Evolutionary conservation across 2,113 vertebrate genomes (phyloP), one percentile per base, ranked within the genome.

Genomic region (Speoplatyrhinus poulsoni): DNA sequence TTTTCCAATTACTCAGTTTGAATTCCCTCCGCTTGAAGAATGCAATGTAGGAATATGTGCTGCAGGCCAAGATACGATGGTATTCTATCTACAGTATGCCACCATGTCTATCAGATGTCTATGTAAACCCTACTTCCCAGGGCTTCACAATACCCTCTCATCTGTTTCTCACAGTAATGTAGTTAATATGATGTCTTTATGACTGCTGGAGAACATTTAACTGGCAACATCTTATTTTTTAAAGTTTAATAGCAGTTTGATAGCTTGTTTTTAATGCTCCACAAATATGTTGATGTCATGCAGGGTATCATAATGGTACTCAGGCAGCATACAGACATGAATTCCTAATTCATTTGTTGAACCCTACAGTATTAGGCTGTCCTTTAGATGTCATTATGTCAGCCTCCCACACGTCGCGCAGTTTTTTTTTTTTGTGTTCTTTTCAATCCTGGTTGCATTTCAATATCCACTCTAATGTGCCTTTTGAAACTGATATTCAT

Each of bases 341-440:
- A 66, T 84, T 84, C 32, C 32, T 54, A 72, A 50, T 67, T 70
- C 17, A 53, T 62, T 78, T 72, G 17, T 57, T 56, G 36, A 41
- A 6, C 4, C 36, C 36, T 41, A 3, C 26, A 26, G 26, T 26
- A 41, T 41, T 41, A 26, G 26, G 26, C 36, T 41, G 36, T 41
- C 36, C 26, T 41, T 8, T 41, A 41, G 36, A 41, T 41, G 36
- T 41, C 36, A 41, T 41, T 0, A 41, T 41, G 36, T 41, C 36
- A 41, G 36, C 36, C 36, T 8, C 36, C 36, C 7, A 41, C 36
- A 41, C 5, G 7, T 0, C 26, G 26, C 3, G 26, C 36, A 41
- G 36, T 41, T 5, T 41, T 41, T 41, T 41, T 41, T 41, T 41
- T 4, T 1, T 41, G 36, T 41, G 6, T 41, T 41, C 36, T 26